These are phyloP conservation scores for Grus americana DNA, from an alignment of 2,113 vertebrate genomes.

Conservation along the genomic window DNA sequence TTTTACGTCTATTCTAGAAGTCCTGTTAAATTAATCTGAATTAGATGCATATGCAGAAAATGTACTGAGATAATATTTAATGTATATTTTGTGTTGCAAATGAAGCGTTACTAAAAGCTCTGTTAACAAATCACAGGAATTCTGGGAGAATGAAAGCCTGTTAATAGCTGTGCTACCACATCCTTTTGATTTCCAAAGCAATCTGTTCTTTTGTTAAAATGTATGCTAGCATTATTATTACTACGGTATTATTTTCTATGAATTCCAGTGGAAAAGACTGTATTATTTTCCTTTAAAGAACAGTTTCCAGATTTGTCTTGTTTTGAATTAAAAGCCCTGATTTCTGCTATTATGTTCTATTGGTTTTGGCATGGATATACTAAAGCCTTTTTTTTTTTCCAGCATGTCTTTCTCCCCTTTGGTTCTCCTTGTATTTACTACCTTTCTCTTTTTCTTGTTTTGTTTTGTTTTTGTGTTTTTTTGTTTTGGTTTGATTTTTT, in stretches of 20 bases:
- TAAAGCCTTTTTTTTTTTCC: slow-evolving; percentile 72
- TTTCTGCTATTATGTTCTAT: slow-evolving; percentile 73
- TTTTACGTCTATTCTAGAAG: slow-evolving; percentile 24
- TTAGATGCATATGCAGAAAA: slow-evolving; percentile 30
- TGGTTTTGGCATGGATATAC: slow-evolving; percentile 77
- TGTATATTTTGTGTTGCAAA: slow-evolving; percentile 23
- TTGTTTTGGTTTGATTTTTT: slow-evolving; percentile 51
- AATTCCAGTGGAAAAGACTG: slow-evolving; percentile 52
- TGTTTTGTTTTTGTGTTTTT: slow-evolving; percentile 34
- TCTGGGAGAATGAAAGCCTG: slow-evolving; percentile 8
- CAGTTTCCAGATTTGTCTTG: slow-evolving; percentile 64
- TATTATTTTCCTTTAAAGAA: slow-evolving; percentile 55
- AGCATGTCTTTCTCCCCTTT: slow-evolving; percentile 79
- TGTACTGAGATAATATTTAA: slow-evolving; percentile 30
- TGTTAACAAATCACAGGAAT: slow-evolving; percentile 9
- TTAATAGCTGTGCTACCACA: slow-evolving; percentile 9
- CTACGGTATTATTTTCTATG: neutral
- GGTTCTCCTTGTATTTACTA: slow-evolving; percentile 80
- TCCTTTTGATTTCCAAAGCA: slow-evolving; percentile 35
- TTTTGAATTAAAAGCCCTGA: slow-evolving; percentile 71
- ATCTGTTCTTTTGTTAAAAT: slow-evolving; percentile 46
- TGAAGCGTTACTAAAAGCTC: slow-evolving; percentile 37
- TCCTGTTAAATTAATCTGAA: slow-evolving; percentile 1
- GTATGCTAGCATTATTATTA: neutral
- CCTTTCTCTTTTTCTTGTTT: slow-evolving; percentile 74